Base-by-base conservation (phyloP, 2,888 invertebrate species). In the Drosophila kokeensis region DNA sequence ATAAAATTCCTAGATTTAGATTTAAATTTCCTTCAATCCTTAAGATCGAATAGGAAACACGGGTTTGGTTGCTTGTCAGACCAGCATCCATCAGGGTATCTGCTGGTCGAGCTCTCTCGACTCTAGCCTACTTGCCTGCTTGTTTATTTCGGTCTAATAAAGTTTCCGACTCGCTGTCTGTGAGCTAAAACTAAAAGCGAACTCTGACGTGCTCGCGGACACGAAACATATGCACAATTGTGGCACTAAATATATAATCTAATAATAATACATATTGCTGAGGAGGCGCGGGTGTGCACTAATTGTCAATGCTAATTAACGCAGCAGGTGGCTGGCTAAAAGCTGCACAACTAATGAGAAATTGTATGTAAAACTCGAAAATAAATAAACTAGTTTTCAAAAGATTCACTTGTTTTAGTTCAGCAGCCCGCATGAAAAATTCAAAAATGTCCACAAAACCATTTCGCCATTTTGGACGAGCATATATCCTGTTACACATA, bases 151-250 rank as follows among this genome's bases (percentile, higher is more conserved):
- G 80, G 74, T 77, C 75, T 74, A 83, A 82, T 82, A 80, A 85
- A 75, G 67, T 73, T 76, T 86, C 81, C 86, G 86, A 83, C 83
- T 71, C 49, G 75, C 83, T 81, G 83, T 83, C 83, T 83, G 74
- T 49, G 60, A 2, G 8, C 49, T 38, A 32, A 32, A 29, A 30
- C 40, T 30, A 57, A 57, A 55, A 13, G 55, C 55, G 38, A n/a
- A 5, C 38, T 55, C 27, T 27, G 36, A n/a, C 32, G 53, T 34
- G 21, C 24, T 24, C 34, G 8, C 55, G 45, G 32, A 45, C 21
- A 32, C 24, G 15, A 15, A 45, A 45, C 53, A 60, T 58, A 38
- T 18, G 15, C 13, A 24, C 11, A 11, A 27, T 27, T 36, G 38
- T 55, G 27, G n/a, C 15, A 63, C 49, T 29, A 36, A 48, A 48